Conservation (phyloP, 2,888 invertebrate species). For the Andricus quercusramuli region DNA sequence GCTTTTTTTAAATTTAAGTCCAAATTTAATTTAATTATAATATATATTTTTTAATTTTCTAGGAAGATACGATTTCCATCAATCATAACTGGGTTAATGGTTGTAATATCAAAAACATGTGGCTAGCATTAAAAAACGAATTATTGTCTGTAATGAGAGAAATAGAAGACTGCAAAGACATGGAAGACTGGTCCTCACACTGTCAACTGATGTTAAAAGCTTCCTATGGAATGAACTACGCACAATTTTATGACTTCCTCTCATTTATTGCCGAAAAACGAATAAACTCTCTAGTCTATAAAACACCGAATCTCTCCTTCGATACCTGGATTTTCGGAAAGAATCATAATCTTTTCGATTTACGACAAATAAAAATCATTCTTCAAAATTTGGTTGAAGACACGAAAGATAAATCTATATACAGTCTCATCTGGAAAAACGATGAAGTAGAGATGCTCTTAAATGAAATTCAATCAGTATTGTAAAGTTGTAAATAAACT, state of each 20-base stretch:
- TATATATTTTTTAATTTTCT: conserved; percentile 39
- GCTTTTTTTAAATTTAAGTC: no score
- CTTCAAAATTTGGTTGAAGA: conserved; percentile 77
- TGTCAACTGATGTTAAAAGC: conserved; percentile 91
- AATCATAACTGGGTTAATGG: conserved; percentile 99
- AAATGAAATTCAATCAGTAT: conserved; percentile 53
- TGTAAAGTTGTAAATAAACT: conserved; percentile 41
- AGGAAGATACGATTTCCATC: conserved; percentile 95
- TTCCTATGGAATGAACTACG: conserved; percentile 88
- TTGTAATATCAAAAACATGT: conserved; percentile 88
- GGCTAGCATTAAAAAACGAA: conserved; percentile 84
- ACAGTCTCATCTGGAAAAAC: conserved; percentile 60
- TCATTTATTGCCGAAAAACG: conserved; percentile 83
- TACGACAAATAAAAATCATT: conserved; percentile 76
- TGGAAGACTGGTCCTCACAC: conserved; percentile 87
- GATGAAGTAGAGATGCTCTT: conserved; percentile 58
- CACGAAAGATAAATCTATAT: conserved; percentile 64
- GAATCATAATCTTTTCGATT: conserved; percentile 80
- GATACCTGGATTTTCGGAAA: conserved; percentile 77
- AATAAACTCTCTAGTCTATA: conserved; percentile 78
- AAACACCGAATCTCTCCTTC: conserved; percentile 70
- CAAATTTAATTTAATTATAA: no score
- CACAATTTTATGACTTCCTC: conserved; percentile 85
- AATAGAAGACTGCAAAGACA: conserved; percentile 88
- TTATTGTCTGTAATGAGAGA: conserved; percentile 87